phyloP scores from a whole-genome alignment of 2,888 invertebrate species.

The Agriopis leucophaearia region DNA sequence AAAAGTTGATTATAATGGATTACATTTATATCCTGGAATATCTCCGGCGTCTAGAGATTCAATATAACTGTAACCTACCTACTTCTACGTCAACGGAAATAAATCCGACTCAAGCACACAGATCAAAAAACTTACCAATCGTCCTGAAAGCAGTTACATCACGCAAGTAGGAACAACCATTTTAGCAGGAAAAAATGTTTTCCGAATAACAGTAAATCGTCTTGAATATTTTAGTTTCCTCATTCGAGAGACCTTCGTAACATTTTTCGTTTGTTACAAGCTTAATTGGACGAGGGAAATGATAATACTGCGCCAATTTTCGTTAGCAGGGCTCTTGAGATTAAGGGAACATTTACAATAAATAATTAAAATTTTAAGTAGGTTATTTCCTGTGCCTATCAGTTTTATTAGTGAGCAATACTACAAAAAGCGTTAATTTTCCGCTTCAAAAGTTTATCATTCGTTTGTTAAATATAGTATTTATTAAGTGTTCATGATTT shows the following conservation, averaged over 20 bases:
- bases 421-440: no score
- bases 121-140: constrained; percentile 17
- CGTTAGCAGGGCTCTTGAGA: constrained; percentile 3
- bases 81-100: no score
- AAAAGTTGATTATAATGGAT: no score
- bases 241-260: constrained; percentile 10
- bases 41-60: no score
- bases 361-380: background rate
- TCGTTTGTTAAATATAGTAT: no score
- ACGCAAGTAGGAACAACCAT: background rate
- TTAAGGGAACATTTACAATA: background rate
- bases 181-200: constrained; percentile 22
- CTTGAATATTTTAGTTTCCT: constrained; percentile 29
- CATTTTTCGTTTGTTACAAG: constrained; percentile 8
- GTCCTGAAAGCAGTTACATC: constrained; percentile 20
- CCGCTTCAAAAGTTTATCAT: no score
- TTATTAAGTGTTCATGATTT: no score
- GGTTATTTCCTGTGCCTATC: no score
- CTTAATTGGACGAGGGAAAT: constrained; percentile 24
- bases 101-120: background rate
- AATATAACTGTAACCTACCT: no score
- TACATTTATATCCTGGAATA: no score
- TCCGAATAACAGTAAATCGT: constrained; percentile 19
- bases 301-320: constrained; percentile 19
- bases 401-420: no score